Evolutionary conservation across 2,113 vertebrate genomes (phyloP).

Genomic region (Nothobranchius kuhntae): DNA sequence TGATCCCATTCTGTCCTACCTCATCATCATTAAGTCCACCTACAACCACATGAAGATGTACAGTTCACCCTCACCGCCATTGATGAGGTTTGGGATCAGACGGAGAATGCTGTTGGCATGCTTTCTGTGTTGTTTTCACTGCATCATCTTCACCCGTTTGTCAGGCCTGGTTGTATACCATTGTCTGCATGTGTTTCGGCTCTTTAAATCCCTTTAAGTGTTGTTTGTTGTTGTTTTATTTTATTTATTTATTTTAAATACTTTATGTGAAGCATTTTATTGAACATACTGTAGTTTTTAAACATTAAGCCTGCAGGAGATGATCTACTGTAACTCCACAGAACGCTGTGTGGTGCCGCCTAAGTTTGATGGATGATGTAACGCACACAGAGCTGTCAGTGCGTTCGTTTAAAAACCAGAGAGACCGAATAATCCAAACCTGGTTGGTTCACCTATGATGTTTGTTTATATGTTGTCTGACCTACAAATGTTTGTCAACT

Average conservation of each 20-base stretch:
- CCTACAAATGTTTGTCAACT: slow-evolving; percentile 3
- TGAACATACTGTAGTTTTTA: no score
- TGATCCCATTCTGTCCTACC: slow-evolving; percentile 12
- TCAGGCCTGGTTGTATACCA: neutral
- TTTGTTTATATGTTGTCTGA: neutral
- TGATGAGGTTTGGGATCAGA: slow-evolving; percentile 24
- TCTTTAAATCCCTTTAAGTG: slow-evolving; percentile 1
- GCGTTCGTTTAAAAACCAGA: neutral
- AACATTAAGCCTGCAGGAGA: no score
- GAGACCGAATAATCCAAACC: neutral
- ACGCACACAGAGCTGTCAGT: neutral
- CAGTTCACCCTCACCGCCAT: slow-evolving; percentile 23
- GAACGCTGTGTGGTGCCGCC: no score
- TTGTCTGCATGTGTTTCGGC: slow-evolving; percentile 19
- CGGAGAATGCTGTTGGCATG: slow-evolving; percentile 70
- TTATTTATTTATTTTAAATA: neutral
- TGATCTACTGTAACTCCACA: no score
- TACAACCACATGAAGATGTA: slow-evolving; percentile 7
- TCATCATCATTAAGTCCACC: slow-evolving; percentile 18
- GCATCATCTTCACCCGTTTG: slow-evolving; percentile 15
- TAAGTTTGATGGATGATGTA: slow-evolving; percentile 7
- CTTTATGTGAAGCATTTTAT: neutral
- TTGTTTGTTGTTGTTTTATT: slow-evolving; percentile 9
- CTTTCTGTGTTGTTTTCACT: slow-evolving; percentile 27
- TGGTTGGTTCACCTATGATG: neutral